These are phyloP conservation scores for Nipponia nippon DNA, from an alignment of 2,113 vertebrate species.

Conservation along the genomic window DNA sequence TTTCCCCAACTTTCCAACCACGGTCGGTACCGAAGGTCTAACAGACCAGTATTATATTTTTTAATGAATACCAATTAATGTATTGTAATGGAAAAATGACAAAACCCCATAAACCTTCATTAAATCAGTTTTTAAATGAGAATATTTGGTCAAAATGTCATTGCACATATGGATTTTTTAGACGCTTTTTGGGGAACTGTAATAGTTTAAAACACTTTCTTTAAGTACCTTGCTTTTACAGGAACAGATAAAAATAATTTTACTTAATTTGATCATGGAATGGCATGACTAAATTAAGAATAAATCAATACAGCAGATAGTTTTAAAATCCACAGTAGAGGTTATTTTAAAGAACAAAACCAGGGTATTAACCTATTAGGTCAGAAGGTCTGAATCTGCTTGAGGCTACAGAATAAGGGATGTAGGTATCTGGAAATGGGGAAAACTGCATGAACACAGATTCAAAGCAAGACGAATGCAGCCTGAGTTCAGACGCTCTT, in stretches of 20 bases:
- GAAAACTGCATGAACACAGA: background rate
- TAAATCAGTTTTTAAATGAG: background rate
- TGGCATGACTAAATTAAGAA: conserved; percentile 8
- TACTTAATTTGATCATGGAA: background rate
- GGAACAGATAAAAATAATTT: conserved; percentile 11
- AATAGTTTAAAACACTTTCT: background rate
- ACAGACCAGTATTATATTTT: background rate
- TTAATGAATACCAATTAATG: background rate
- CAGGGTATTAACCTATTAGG: background rate
- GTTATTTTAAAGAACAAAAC: background rate
- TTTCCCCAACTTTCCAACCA: background rate
- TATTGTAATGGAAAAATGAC: background rate
- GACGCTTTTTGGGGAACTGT: background rate
- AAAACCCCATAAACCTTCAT: background rate
- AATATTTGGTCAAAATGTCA: background rate
- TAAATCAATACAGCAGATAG: background rate
- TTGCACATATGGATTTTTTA: background rate
- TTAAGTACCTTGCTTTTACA: conserved; percentile 19
- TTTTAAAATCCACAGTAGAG: background rate
- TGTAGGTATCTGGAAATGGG: background rate
- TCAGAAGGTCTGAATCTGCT: conserved; percentile 1
- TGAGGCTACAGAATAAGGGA: background rate
- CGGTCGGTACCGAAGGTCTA: background rate
- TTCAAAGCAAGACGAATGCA: background rate
- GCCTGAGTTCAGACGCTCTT: background rate